phyloP scores from a whole-genome alignment of 2,888 invertebrate species.

The Himalopsyche japonica region DNA sequence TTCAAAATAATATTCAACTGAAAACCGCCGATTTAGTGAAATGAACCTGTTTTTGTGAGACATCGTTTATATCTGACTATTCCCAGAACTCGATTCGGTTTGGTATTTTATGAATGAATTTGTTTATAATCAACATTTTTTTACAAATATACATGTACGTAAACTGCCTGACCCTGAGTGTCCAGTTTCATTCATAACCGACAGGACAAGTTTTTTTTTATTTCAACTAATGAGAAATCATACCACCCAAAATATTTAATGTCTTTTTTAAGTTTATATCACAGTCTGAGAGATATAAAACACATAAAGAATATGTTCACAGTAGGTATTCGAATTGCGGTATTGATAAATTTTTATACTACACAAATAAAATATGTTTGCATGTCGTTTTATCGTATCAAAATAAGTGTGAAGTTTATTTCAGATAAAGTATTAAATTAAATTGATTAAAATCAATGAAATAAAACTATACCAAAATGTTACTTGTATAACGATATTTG shows the following conservation, averaged over 20 bases:
- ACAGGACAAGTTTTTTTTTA: constrained; percentile 11
- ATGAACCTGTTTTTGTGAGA: background rate
- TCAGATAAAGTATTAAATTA: no score
- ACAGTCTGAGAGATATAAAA: background rate
- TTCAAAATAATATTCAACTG: background rate
- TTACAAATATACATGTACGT: background rate
- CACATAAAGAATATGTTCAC: background rate
- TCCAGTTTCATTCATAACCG: constrained; percentile 16
- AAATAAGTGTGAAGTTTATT: no score
- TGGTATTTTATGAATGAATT: constrained; percentile 5
- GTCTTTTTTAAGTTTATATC: background rate
- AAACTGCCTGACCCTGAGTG: constrained; percentile 10
- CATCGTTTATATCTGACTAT: background rate
- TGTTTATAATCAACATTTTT: background rate
- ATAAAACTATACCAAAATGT: no score
- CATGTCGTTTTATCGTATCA: no score
- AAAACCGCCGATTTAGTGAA: background rate
- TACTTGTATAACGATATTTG: no score
- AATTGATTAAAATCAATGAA: no score
- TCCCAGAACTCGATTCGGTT: constrained; percentile 3
- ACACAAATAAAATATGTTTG: no score
- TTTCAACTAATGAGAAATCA: constrained; percentile 2
- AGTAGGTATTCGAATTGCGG: background rate
- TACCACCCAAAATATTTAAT: background rate
- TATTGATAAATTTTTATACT: background rate